These are phyloP conservation scores for Phalacrocorax brasilianus DNA, from an alignment of 2,113 vertebrate genomes.

Conservation along the genomic window DNA sequence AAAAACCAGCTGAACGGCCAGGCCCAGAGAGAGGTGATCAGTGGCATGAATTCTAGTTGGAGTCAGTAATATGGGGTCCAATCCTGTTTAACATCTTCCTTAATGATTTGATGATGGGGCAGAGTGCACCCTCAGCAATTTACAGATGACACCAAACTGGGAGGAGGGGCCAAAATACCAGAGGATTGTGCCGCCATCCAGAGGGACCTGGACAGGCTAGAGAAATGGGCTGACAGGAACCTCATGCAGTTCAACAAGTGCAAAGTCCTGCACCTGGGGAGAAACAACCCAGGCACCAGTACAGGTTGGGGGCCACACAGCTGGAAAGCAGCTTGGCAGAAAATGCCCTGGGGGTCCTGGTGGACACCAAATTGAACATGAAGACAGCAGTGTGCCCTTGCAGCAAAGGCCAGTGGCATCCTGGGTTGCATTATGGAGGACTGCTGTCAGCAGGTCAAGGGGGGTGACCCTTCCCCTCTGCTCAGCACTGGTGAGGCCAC, in stretches of 20 bases:
- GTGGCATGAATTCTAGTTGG: background rate
- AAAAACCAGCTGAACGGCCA: background rate
- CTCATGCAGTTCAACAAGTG: background rate
- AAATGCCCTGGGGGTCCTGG: background rate
- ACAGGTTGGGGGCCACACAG: accelerated
- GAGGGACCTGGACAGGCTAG: background rate
- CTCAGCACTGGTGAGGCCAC: background rate
- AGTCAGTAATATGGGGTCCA: background rate
- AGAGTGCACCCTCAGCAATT: background rate
- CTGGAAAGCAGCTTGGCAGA: background rate
- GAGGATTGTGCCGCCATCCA: background rate
- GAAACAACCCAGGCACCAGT: background rate
- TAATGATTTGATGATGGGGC: background rate
- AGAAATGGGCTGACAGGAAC: background rate
- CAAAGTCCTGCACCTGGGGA: background rate
- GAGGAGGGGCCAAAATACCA: background rate
- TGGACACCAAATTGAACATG: background rate
- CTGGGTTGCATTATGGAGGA: background rate
- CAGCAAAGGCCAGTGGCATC: background rate
- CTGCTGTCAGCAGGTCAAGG: background rate
- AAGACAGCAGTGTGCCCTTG: background rate
- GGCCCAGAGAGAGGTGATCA: background rate
- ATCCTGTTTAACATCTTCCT: background rate
- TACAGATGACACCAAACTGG: background rate
- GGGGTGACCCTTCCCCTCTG: background rate